Evolutionary conservation across 2,888 invertebrate genomes (phyloP).

Genomic region (Dynastes hyllus): DNA sequence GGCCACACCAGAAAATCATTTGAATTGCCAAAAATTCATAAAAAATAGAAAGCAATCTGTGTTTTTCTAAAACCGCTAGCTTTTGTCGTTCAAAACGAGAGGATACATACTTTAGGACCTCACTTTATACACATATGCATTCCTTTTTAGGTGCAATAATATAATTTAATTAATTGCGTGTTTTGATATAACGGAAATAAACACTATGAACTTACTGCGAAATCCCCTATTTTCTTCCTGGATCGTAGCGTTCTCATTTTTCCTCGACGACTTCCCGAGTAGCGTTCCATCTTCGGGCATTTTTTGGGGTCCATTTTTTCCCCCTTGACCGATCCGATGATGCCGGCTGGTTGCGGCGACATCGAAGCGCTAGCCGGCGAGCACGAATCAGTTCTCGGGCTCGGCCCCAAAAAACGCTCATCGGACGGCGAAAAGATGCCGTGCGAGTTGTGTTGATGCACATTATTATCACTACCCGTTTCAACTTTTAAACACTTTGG

Average conservation of each 20-base stretch:
- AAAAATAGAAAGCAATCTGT: too few species aligned
- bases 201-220: slow-evolving; percentile 73
- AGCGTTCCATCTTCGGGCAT: slow-evolving; percentile 74
- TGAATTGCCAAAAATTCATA: too few species aligned
- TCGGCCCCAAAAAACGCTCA: slow-evolving; percentile 69
- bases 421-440: slow-evolving; percentile 70
- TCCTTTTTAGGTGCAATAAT: neutral
- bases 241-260: slow-evolving; percentile 67
- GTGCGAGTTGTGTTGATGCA: slow-evolving; percentile 65
- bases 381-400: slow-evolving; percentile 75
- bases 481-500: slow-evolving; percentile 78
- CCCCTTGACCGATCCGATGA: slow-evolving; percentile 69
- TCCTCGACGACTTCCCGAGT: slow-evolving; percentile 67
- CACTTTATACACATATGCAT: too few species aligned
- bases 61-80: too few species aligned
- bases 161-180: neutral
- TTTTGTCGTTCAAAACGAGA: too few species aligned
- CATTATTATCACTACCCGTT: slow-evolving; percentile 66
- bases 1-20: too few species aligned
- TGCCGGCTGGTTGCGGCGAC: slow-evolving; percentile 67
- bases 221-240: slow-evolving; percentile 73
- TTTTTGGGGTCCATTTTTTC: slow-evolving; percentile 76
- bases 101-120: too few species aligned
- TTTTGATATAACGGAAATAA: neutral
- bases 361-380: slow-evolving; percentile 77